phyloP scores from a whole-genome alignment of 2,888 invertebrate genomes.

The Stomorhina lunata region DNA sequence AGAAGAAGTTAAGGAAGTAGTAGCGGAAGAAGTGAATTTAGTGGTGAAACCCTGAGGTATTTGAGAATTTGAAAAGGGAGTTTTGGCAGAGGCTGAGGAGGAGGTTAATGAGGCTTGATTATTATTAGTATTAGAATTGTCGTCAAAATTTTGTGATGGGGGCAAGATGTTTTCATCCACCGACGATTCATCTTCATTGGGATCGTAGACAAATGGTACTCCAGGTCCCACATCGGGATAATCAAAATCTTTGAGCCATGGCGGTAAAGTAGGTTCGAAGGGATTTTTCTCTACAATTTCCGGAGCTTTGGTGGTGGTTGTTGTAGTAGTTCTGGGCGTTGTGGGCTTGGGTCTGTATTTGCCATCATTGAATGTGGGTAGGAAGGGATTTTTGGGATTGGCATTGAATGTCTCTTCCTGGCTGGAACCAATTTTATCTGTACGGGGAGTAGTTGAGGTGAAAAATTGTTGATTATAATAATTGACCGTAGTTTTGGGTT shows the following conservation, averaged over 20 bases:
- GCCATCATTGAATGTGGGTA: constrained; percentile 44
- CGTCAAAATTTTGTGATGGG: constrained; percentile 62
- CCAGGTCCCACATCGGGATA: constrained; percentile 77
- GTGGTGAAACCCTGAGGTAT: constrained; percentile 67
- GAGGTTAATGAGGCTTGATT: constrained; percentile 54
- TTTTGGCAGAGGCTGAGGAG: constrained; percentile 55
- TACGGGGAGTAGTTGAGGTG: constrained; percentile 36
- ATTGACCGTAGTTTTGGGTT: constrained; percentile 60
- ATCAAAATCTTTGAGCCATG: constrained; percentile 76
- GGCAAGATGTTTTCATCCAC: constrained; percentile 67
- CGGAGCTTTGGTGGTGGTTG: constrained; percentile 58
- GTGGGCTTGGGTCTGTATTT: constrained; percentile 58
- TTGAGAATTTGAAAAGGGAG: constrained; percentile 61
- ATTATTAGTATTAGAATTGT: too few species aligned
- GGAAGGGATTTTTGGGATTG: constrained; percentile 63
- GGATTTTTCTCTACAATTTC: constrained; percentile 70
- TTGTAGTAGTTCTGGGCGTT: constrained; percentile 11
- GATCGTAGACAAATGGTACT: constrained; percentile 73
- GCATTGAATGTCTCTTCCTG: not conserved
- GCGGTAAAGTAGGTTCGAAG: constrained; percentile 74
- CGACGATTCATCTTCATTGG: constrained; percentile 63
- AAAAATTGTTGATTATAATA: constrained; percentile 59
- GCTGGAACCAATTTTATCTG: constrained; percentile 47
- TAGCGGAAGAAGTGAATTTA: constrained; percentile 62
- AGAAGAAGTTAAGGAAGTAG: constrained; percentile 67